Conservation (phyloP, 2,113 vertebrate genomes). For the Hyperoodon ampullatus region DNA sequence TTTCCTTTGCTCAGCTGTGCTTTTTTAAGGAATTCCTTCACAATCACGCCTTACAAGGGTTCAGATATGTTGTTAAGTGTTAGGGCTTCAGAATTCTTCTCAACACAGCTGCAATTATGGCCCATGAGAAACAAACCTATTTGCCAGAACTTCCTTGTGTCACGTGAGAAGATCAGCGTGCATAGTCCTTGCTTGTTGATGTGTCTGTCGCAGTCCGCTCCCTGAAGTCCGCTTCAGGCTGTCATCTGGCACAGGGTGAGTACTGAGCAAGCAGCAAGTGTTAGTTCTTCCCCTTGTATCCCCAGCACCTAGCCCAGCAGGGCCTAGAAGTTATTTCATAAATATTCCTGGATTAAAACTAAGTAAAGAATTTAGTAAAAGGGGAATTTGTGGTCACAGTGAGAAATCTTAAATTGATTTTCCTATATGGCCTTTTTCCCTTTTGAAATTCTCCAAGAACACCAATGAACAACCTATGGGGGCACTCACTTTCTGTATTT, state of each 20-base stretch:
- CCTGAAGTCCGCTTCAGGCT: too few relatives aligned
- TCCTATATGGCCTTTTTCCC: not conserved
- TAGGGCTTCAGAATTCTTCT: not conserved
- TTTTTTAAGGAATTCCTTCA: constrained; percentile 90
- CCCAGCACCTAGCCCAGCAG: not conserved
- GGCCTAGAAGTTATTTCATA: not conserved
- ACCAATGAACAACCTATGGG: not conserved
- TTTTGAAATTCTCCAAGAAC: not conserved
- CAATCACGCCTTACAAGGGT: constrained; percentile 89
- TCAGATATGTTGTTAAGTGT: constrained; percentile 89
- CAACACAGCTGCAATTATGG: not conserved
- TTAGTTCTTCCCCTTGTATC: not conserved
- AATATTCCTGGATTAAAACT: not conserved
- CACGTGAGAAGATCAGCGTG: not conserved
- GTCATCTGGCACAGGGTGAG: not conserved
- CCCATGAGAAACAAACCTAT: not conserved
- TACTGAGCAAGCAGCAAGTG: not conserved
- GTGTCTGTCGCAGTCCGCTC: not conserved
- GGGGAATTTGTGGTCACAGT: not conserved
- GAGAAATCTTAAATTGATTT: not conserved
- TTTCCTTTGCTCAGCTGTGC: constrained; percentile 84
- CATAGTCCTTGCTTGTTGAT: not conserved
- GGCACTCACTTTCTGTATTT: not conserved
- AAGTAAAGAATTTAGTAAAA: not conserved
- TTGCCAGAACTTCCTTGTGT: not conserved